Percentiles rank a stretch among this genome's conserved stretches.
These are phyloP conservation scores for Amphiprion clarkii DNA, from an alignment of 2,797 vertebrate genomes.

Conservation along the genomic window DNA sequence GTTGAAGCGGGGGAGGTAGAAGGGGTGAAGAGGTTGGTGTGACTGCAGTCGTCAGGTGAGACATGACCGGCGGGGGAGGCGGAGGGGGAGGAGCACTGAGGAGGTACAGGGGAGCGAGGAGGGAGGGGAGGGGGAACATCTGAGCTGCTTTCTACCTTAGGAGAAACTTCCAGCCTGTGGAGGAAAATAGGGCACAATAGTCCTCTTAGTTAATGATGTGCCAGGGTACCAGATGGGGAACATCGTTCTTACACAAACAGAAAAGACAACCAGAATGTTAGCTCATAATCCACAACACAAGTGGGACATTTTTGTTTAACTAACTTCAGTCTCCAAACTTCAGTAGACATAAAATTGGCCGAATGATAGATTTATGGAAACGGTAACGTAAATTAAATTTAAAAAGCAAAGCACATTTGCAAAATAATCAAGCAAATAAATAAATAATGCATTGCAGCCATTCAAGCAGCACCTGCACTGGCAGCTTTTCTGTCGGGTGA, in stretches of 20 bases:
- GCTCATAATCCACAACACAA: constrained; percentile 40
- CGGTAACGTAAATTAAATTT: constrained; percentile 44
- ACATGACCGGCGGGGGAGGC: constrained; percentile 75
- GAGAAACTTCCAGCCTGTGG: constrained; percentile 98
- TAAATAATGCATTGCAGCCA: constrained; percentile 57
- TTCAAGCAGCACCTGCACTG: constrained; percentile 48
- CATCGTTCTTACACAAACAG: constrained; percentile 71
- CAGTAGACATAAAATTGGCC: constrained; percentile 43
- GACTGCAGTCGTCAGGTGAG: constrained; percentile 81
- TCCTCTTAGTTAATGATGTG: constrained; percentile 91
- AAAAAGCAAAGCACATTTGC: constrained; percentile 70
- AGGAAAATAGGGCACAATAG: constrained; percentile 94
- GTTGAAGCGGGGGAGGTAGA: constrained; percentile 79
- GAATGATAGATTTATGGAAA: constrained; percentile 67
- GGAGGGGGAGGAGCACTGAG: constrained; percentile 77
- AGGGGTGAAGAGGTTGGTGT: constrained; percentile 83
- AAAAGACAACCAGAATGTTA: constrained; percentile 56
- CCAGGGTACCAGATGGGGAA: constrained; percentile 73
- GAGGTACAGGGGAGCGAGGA: constrained; percentile 82
- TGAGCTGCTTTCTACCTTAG: constrained; percentile 97
- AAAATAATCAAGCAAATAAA: constrained; percentile 74
- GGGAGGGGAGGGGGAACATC: constrained; percentile 86
- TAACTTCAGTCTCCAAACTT: constrained; percentile 36
- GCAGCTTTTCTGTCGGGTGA: constrained; percentile 55
- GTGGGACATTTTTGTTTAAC: constrained; percentile 28